Base-by-base conservation (phyloP, 2,888 invertebrate genomes). In the Eupithecia dodoneata region DNA sequence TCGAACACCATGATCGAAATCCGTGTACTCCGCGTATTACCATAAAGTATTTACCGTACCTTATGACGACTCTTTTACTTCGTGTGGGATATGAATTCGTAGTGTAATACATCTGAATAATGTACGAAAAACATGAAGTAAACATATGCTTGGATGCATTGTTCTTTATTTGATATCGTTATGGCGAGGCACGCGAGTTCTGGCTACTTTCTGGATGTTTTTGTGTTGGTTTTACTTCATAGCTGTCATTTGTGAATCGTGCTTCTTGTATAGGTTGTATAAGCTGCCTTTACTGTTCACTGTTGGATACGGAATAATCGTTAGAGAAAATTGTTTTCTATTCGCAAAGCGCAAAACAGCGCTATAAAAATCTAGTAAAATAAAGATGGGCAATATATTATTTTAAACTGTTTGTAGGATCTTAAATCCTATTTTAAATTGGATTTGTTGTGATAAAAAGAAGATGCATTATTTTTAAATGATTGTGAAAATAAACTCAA, bases 11-110 rank as follows among this genome's bases (percentile, higher is more conserved):
- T 92, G 93, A 92, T 92, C 92, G 90, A 91, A 92, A 92, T 91
- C 91, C 93, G 88, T 91, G 89, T 91, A 89, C 89, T 87, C 85
- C 87, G 88, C 85, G 89, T 91, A 92, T 93, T 94, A 93, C 90
- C 93, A 93, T 93, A 93, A 90, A 89, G 90, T 79, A 78, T 86
- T 86, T 91, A 91, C 78, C 74, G 76, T 79, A 79, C 65, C 66
- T 91, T 91, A 93, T 92, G 92, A 93, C 88, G 89, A 91, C 91
- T 93, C 91, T 92, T 91, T 94, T 90, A 90, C 87, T 89, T 88
- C 87, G 89, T 90, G 89, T 90, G 90, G 93, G 91, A 93, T 93
- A 93, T 91, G 91, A 91, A 93, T 92, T 88, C 90, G 78, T 79
- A 76, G 72, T 86, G 88, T 88, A 87, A 86, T 86, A 91, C 92